Conservation (phyloP, 2,888 invertebrate genomes). For the Pollenia griseotomentosa region DNA sequence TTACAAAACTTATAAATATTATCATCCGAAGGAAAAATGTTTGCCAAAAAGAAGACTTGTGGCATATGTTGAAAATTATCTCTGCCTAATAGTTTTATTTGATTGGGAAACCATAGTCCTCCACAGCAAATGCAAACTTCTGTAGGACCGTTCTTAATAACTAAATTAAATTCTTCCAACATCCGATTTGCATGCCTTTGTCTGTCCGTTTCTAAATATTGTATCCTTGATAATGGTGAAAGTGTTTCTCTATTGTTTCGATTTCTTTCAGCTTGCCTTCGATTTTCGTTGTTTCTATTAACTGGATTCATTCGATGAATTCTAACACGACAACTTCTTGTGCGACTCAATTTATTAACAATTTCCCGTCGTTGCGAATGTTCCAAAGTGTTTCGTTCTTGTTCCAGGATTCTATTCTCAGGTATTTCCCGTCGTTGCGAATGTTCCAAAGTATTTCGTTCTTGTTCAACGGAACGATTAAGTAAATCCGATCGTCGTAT, state of each 20-base stretch:
- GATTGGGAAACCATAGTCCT: constrained; percentile 32
- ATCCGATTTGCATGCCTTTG: not conserved
- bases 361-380: too few species aligned
- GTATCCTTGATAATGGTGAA: not conserved
- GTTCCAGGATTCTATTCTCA: rapidly evolving
- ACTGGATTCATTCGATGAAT: not conserved
- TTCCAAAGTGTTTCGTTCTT: too few species aligned
- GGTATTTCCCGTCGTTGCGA: too few species aligned
- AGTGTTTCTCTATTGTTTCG: not conserved
- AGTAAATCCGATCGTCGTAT: too few species aligned
- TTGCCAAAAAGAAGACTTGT: not conserved
- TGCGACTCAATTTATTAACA: not conserved
- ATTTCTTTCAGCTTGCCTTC: not conserved
- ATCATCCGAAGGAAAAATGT: constrained; percentile 11
- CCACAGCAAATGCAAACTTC: constrained; percentile 31
- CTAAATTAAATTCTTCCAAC: not conserved
- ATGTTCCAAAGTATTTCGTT: too few species aligned
- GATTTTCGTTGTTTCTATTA: not conserved
- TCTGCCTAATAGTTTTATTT: not conserved
- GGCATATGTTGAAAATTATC: not conserved
- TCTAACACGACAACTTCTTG: not conserved
- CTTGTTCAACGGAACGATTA: too few species aligned
- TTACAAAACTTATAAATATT: constrained; percentile 32
- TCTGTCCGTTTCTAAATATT: not conserved
- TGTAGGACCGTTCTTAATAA: constrained; percentile 23